A percentile compares a stretch with the other conserved stretches of the same genome.
Conservation (phyloP, 2,113 vertebrate species). For the Ophiodon elongatus region DNA sequence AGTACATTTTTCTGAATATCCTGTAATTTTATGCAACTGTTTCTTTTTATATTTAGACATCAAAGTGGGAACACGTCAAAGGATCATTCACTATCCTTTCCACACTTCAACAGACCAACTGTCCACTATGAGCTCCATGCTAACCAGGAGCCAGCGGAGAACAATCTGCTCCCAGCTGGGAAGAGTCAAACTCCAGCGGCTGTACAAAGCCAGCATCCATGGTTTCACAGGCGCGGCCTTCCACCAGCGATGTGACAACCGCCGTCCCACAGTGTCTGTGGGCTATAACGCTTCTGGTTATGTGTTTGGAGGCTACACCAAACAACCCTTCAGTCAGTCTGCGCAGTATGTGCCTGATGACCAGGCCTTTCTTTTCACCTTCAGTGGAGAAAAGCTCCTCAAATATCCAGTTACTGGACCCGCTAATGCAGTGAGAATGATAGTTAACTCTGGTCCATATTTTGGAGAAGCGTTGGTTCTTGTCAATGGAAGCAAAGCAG, state of each 20-base stretch:
- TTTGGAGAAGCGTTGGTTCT: constrained; percentile 62
- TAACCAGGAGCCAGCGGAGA: constrained; percentile 58
- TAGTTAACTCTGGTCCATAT: constrained; percentile 37
- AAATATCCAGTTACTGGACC: constrained; percentile 7
- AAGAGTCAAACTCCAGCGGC: constrained; percentile 53
- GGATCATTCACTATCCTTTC: background rate
- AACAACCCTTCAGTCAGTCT: constrained; percentile 54
- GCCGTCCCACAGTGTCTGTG: constrained; percentile 74
- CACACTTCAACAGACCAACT: background rate
- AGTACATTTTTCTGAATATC: background rate
- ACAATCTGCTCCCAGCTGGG: constrained; percentile 56
- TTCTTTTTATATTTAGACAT: background rate
- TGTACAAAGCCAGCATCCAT: constrained; percentile 77
- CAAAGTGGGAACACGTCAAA: background rate
- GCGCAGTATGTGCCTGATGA: constrained; percentile 48
- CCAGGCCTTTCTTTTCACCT: constrained; percentile 77
- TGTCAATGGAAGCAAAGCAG: background rate
- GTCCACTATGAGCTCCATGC: constrained; percentile 38
- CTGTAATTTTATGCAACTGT: background rate
- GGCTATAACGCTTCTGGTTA: constrained; percentile 74
- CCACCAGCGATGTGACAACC: constrained; percentile 68
- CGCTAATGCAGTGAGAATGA: constrained; percentile 16
- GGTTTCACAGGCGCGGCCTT: constrained; percentile 61
- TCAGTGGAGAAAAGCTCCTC: constrained; percentile 25
- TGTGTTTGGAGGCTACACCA: constrained; percentile 78